Evolutionary conservation across 2,113 vertebrate genomes (phyloP), one percentile per base, ranked within the genome.

Genomic region (Laticauda colubrina): DNA sequence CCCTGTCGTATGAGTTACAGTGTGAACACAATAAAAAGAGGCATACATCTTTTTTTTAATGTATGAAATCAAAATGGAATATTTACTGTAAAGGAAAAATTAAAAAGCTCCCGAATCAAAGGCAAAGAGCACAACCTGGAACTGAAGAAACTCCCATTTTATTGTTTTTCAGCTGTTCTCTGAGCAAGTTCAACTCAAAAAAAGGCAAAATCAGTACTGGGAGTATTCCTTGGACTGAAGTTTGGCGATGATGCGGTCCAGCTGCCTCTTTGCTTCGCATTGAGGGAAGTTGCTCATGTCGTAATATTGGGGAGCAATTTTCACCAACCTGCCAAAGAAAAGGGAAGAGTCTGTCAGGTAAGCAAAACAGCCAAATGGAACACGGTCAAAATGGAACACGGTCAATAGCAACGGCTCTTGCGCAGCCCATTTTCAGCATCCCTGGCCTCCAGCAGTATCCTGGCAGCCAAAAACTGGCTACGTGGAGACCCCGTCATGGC

Each of bases 251-350:
- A 99, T 99, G 95, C 98, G 98, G 97, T 99, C 99, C 98, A 99
- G 97, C 97, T 99, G 99, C 97, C 99, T 98, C 97, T 99, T 99
- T 94, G 99, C 99, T 98, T 99, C 99, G 88, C 98, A 99, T 97
- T 99, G 99, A 94, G 99, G 99, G 97, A 99, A 99, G 98, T 99
- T 99, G 97, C 98, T 97, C 99, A 99, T 98, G 97, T 99, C 98
- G 91, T 99, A 99, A 98, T 99, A 99, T 96, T 99, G 98, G 94
- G 99, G 98, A 97, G 99, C 98, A 95, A 99, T 98, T 98, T 99
- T 99, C 97, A 99, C 98, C 98, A 99, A 97, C 99, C 99, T 99
- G 97, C 96, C 96, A 95, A 95, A 94, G 97, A 93, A 97, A 53
- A 96, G 93, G 95, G 94, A 94, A 61, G 59, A 95, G 87, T 45